Conservation (phyloP, 2,888 invertebrate species). For the Steromphala cineraria region DNA sequence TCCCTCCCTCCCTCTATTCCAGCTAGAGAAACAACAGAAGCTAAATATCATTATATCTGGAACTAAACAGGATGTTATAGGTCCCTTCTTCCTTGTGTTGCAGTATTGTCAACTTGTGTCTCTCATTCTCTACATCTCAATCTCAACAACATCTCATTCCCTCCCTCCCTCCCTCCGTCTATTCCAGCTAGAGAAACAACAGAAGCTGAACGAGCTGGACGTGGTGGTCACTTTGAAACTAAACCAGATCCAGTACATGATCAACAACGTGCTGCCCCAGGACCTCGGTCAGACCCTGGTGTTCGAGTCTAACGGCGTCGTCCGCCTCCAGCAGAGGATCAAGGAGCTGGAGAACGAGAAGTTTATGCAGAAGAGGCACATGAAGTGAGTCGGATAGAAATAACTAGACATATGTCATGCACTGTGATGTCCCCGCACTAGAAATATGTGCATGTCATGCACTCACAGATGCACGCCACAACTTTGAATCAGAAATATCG, state of each 20-base stretch:
- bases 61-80: slow-evolving; percentile 74
- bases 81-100: no score
- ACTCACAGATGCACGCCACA: no score
- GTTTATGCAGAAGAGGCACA: slow-evolving; percentile 71
- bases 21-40: slow-evolving; percentile 79
- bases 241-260: slow-evolving; percentile 74
- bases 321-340: slow-evolving; percentile 70
- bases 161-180: not conserved
- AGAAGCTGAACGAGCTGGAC: slow-evolving; percentile 85
- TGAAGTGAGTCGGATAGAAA: slow-evolving; percentile 60
- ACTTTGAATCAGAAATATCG: no score
- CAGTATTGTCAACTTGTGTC: no score
- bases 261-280: slow-evolving; percentile 68
- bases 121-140: no score
- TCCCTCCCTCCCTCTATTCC: slow-evolving; percentile 22
- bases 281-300: slow-evolving; percentile 71
- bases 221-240: slow-evolving; percentile 72
- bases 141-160: no score
- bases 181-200: slow-evolving; percentile 79
- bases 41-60: slow-evolving; percentile 80
- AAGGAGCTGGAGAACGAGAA: slow-evolving; percentile 75
- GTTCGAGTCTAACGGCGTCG: slow-evolving; percentile 71
- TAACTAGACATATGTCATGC: not conserved
- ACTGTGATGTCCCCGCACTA: no score
- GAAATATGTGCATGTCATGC: not conserved